Evolutionary conservation across 2,113 vertebrate genomes (phyloP), one percentile per base, ranked within the genome.

Genomic region (Pipra filicauda): DNA sequence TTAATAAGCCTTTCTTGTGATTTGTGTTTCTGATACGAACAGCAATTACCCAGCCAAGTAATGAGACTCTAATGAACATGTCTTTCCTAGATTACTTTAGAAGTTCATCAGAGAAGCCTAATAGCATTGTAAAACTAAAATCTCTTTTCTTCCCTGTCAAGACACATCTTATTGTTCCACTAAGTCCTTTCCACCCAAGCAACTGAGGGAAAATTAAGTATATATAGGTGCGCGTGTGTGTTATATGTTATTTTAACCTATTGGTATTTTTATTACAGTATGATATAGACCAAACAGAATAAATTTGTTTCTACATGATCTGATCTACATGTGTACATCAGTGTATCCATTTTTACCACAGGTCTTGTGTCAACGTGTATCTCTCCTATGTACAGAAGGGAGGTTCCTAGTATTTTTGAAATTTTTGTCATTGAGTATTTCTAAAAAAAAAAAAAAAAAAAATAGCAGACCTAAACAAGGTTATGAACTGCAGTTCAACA

Each of bases 1-100:
- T 97, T 97, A 98, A 97, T 96, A 97, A 98, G 96, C 79, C 66
- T 95, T 97, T 89, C 90, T 75, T 82, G 76, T 97, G 98, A 98
- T 98, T 97, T 98, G 95, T 96, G 94, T 95, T 97, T 92, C 92
- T 97, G 97, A 97, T 98, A 97, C 31, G 64, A 97, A 96, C 93
- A 97, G 97, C 95, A 96, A 97, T 98, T 98, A 98, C 78, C 93
- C 72, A 94, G 88, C 74, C 92, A 93, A 97, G 95, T 97, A 97
- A 98, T 96, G 95, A 97, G 95, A 91, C 84, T 89, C 94, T 98
- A 98, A 98, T 98, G 97, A 98, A 93, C 80, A 95, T 90, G 92
- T 88, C 95, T 96, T 89, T 95, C 93, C 89, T 88, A 95, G 96
- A 97, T 97, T 96, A 93, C 91, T 91, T 95, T 90, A 89, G 67